Conservation (phyloP, 2,113 vertebrate species). For the Tachycineta bicolor region DNA sequence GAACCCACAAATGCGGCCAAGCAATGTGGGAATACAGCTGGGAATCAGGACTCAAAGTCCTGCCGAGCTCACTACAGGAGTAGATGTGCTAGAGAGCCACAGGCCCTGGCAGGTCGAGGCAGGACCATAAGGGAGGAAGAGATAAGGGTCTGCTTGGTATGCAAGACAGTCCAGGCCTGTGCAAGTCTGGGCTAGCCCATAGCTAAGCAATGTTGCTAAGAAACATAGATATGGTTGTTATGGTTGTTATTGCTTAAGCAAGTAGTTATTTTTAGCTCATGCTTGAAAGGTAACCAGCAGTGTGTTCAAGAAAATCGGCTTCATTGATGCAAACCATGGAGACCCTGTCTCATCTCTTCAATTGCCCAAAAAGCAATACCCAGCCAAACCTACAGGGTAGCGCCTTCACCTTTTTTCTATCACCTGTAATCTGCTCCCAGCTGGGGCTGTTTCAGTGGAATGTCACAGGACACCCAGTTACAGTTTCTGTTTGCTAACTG, state of each 20-base stretch:
- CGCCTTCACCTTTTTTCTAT: not conserved
- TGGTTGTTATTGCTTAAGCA: not conserved
- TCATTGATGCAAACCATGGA: not conserved
- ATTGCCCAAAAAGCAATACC: not conserved
- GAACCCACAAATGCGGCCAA: not conserved
- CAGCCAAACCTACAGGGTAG: no score
- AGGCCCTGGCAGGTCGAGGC: not conserved
- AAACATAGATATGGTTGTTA: not conserved
- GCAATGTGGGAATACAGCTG: not conserved
- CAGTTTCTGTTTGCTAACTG: not conserved
- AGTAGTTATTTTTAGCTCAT: not conserved
- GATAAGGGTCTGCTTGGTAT: not conserved
- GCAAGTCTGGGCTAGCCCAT: not conserved
- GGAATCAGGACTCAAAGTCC: not conserved
- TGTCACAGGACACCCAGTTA: accelerated
- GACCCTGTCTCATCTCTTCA: not conserved
- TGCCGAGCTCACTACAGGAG: not conserved
- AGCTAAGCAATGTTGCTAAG: not conserved
- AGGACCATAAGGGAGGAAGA: not conserved
- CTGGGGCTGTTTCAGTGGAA: not conserved
- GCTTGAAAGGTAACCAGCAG: not conserved
- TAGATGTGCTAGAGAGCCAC: not conserved
- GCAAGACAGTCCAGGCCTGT: not conserved
- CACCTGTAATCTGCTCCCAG: accelerated
- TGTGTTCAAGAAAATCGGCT: not conserved